Percentiles rank a stretch among this genome's conserved stretches.
phyloP scores from a whole-genome alignment of 1,140 invertebrate species.

The Eriocheir sinensis region DNA sequence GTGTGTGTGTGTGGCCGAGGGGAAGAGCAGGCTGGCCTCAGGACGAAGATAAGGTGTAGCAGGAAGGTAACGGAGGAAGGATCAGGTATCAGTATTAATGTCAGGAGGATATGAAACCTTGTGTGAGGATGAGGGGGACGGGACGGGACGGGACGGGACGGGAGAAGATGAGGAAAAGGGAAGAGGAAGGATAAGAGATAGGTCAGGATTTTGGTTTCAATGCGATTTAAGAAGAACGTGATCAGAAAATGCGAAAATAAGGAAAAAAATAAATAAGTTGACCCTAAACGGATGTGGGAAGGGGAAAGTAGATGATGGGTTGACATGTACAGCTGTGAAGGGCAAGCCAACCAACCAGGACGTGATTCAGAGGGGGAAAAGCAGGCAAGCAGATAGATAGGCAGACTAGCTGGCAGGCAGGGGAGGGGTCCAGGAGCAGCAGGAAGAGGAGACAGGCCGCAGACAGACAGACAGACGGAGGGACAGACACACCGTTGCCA shows the following conservation, averaged over 20 bases:
- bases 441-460: neutral
- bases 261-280: neutral
- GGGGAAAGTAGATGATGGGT: neutral
- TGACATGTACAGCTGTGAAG: neutral
- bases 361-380: neutral
- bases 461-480: neutral
- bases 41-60: neutral
- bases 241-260: neutral
- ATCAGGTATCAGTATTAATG: constrained; percentile 27
- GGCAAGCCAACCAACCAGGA: neutral
- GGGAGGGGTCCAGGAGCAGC: neutral
- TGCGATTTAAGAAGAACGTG: neutral
- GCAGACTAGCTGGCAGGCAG: neutral
- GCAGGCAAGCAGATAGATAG: neutral
- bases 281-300: neutral
- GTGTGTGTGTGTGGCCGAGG: constrained; percentile 43
- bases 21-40: neutral
- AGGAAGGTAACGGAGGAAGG: neutral
- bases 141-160: neutral
- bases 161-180: constrained; percentile 23
- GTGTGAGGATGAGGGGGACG: neutral
- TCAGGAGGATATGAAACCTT: neutral
- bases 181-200: neutral
- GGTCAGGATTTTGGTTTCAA: neutral
- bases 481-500: too few species aligned